Conservation (phyloP, 2,888 invertebrate species). For the Troglohyphantes excavatus region DNA sequence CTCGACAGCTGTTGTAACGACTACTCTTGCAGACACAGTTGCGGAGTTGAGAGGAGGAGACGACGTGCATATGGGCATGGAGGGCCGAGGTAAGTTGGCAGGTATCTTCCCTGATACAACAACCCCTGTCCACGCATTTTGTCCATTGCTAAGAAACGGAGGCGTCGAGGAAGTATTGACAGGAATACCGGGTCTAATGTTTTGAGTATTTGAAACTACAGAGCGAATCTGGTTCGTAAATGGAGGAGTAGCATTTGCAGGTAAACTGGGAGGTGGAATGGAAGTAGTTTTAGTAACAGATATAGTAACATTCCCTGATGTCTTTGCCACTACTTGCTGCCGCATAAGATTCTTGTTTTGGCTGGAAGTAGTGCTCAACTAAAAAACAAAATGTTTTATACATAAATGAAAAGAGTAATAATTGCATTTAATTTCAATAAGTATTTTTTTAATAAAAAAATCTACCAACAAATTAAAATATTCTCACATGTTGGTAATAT, state of each 20-base stretch:
- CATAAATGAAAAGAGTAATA: too few relatives aligned
- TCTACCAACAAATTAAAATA: neutral
- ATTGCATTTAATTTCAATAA: neutral
- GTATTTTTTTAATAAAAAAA: neutral
- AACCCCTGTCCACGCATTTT: constrained; percentile 78
- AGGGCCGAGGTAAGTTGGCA: constrained; percentile 77
- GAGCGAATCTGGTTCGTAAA: constrained; percentile 73
- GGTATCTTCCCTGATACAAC: constrained; percentile 77
- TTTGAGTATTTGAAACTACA: constrained; percentile 64
- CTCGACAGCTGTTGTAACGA: constrained; percentile 38
- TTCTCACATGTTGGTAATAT: too few relatives aligned
- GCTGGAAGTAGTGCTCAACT: constrained; percentile 41
- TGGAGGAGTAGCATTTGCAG: constrained; percentile 77
- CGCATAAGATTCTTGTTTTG: constrained; percentile 57
- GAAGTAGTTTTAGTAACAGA: constrained; percentile 71
- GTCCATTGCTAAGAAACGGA: constrained; percentile 71
- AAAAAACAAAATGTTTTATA: neutral
- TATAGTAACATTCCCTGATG: constrained; percentile 63
- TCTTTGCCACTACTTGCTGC: constrained; percentile 61
- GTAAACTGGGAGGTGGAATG: constrained; percentile 77
- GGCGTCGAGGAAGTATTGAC: constrained; percentile 67
- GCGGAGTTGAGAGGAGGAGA: constrained; percentile 48
- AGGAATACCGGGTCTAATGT: constrained; percentile 76
- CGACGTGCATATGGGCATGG: constrained; percentile 66
- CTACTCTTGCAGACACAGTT: constrained; percentile 44